Conservation (phyloP, 2,888 invertebrate species). For the Petrolisthes cinctipes region DNA sequence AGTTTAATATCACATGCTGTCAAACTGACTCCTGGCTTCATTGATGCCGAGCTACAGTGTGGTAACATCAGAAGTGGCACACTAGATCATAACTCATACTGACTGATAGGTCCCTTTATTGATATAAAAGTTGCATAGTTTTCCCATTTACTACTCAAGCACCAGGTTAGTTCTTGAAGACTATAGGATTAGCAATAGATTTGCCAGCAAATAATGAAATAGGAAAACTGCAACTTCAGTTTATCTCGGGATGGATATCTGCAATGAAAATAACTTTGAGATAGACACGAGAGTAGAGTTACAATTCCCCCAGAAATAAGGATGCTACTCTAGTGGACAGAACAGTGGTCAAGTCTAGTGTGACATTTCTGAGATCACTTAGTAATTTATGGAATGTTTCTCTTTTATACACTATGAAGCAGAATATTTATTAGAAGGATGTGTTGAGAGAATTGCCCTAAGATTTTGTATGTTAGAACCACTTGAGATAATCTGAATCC, state of each 20-base stretch:
- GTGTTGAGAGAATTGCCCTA: slow-evolving; percentile 40
- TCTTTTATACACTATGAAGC: slow-evolving; percentile 49
- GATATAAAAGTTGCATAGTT: slow-evolving; percentile 42
- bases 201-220: slow-evolving; percentile 32
- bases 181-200: slow-evolving; percentile 4
- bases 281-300: slow-evolving; percentile 6
- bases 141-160: slow-evolving; percentile 51
- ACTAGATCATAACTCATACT: slow-evolving; percentile 42
- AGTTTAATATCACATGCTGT: slow-evolving; percentile 58
- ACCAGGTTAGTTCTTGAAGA: slow-evolving; percentile 43
- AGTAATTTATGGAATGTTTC: slow-evolving; percentile 52
- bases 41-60: slow-evolving; percentile 38
- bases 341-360: slow-evolving; percentile 48
- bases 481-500: not conserved
- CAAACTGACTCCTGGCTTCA: slow-evolving; percentile 48
- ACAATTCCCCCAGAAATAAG: slow-evolving; percentile 49
- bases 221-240: slow-evolving; percentile 52
- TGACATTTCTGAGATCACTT: slow-evolving; percentile 35
- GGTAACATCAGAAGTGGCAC: slow-evolving; percentile 47
- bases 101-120: slow-evolving; percentile 34
- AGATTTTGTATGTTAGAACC: not conserved
- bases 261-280: slow-evolving; percentile 22
- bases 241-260: slow-evolving; percentile 31
- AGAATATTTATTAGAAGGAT: slow-evolving; percentile 27
- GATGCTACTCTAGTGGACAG: slow-evolving; percentile 56